phyloP scores from a whole-genome alignment of 2,888 invertebrate genomes.

The Idaea dimidiata region DNA sequence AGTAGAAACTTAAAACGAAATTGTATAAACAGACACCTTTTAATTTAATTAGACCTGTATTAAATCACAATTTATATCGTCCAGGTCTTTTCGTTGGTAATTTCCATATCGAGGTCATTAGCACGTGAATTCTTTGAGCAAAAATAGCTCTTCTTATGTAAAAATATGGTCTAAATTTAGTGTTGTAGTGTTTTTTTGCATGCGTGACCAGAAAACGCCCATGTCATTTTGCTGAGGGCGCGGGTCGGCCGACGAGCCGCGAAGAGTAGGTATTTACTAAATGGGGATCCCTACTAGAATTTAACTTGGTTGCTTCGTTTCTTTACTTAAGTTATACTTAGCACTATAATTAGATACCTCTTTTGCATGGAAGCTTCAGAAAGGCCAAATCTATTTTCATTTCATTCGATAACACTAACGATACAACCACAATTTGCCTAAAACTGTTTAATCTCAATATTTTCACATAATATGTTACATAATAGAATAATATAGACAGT shows the following conservation, averaged over 20 bases:
- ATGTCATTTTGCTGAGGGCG: constrained; percentile 61
- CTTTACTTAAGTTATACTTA: too few relatives aligned
- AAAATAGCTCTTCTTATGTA: constrained; percentile 47
- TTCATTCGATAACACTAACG: neutral
- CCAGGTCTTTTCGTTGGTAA: constrained; percentile 50
- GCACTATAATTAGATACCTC: too few relatives aligned
- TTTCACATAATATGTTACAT: constrained; percentile 4
- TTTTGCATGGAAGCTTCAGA: too few relatives aligned
- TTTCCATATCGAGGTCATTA: constrained; percentile 50
- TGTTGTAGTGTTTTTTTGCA: constrained; percentile 32
- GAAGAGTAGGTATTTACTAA: constrained; percentile 15
- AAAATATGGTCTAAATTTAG: constrained; percentile 40
- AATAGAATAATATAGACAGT: neutral
- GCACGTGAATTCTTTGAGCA: constrained; percentile 28
- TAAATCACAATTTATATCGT: constrained; percentile 56
- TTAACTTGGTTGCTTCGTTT: too few relatives aligned
- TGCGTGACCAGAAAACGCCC: constrained; percentile 68
- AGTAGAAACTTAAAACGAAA: too few relatives aligned
- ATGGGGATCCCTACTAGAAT: neutral
- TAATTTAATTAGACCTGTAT: constrained; percentile 41
- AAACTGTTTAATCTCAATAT: constrained; percentile 10
- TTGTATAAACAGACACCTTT: constrained; percentile 24
- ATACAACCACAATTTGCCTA: neutral
- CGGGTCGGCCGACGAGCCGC: constrained; percentile 40
- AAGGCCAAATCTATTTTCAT: neutral